Conservation (phyloP, 2,113 vertebrate species). For the Parus major region DNA sequence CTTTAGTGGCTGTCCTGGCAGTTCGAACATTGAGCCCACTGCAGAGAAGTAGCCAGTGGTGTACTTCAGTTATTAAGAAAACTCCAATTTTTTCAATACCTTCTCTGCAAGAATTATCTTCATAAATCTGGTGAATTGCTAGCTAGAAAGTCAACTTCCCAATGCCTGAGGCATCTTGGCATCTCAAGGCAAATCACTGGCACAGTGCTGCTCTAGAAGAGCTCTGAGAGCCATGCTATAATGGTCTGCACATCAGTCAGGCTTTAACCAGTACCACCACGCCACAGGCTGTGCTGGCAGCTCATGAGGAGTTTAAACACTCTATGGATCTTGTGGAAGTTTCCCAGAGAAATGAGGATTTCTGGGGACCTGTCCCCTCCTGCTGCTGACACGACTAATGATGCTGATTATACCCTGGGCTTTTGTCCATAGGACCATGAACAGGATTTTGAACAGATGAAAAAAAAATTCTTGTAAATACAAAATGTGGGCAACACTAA, state of each 20-base stretch:
- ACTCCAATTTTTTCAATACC: background rate
- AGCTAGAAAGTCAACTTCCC: background rate
- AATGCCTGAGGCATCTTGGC: background rate
- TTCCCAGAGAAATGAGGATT: background rate
- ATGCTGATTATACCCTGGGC: background rate
- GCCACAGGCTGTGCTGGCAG: background rate
- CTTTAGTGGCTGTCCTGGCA: background rate
- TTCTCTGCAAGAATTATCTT: background rate
- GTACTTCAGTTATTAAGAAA: background rate
- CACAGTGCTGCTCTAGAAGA: background rate
- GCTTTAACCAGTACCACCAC: background rate
- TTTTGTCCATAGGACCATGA: background rate
- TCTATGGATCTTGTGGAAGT: background rate
- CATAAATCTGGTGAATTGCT: background rate
- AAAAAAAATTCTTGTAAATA: background rate
- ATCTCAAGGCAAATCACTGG: background rate
- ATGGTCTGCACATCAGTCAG: background rate
- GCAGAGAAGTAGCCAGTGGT: background rate
- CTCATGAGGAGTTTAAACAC: background rate
- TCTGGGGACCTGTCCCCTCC: background rate
- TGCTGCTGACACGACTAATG: background rate
- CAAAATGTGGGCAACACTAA: background rate
- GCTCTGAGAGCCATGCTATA: accelerated
- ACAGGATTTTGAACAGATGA: background rate
- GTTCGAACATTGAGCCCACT: accelerated